Percentiles rank a stretch among this genome's conserved stretches.
phyloP scores from a whole-genome alignment of 2,888 invertebrate species.

The Rhagonycha fulva region DNA sequence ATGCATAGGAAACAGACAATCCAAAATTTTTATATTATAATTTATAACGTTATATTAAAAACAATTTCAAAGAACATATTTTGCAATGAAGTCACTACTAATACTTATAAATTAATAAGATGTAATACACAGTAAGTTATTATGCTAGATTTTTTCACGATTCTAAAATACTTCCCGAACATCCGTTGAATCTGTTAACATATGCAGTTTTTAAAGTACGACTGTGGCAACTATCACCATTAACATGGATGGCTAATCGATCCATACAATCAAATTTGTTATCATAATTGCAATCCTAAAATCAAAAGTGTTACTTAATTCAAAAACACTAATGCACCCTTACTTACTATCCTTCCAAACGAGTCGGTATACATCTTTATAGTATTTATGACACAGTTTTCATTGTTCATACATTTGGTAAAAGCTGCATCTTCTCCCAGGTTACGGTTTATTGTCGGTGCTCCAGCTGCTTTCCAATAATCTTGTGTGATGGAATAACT shows the following conservation, averaged over 20 bases:
- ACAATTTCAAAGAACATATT: too few relatives aligned
- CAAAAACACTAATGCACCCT: not conserved
- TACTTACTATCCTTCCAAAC: conserved; percentile 24
- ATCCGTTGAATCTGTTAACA: too few relatives aligned
- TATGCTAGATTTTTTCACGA: too few relatives aligned
- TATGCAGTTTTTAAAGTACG: too few relatives aligned
- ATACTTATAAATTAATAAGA: too few relatives aligned
- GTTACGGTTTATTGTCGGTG: not conserved
- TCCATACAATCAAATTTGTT: conserved; percentile 42
- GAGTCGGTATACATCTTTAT: conserved; percentile 37
- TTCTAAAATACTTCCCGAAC: too few relatives aligned
- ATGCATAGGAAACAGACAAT: too few relatives aligned
- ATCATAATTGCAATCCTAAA: conserved; percentile 45
- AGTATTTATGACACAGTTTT: conserved; percentile 42
- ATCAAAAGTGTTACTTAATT: not conserved
- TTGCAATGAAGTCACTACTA: too few relatives aligned
- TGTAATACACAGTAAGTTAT: too few relatives aligned
- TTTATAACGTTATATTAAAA: too few relatives aligned
- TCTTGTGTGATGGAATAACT: conserved; percentile 29
- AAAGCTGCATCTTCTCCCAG: conserved; percentile 27
- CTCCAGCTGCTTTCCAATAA: conserved; percentile 30
- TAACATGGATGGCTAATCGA: conserved; percentile 39
- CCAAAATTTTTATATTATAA: too few relatives aligned
- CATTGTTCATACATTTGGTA: conserved; percentile 38
- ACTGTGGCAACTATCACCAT: conserved; percentile 18